Percentiles rank a stretch among this genome's conserved stretches.
Conservation (phyloP, 2,113 vertebrate genomes). For the Conger conger region DNA sequence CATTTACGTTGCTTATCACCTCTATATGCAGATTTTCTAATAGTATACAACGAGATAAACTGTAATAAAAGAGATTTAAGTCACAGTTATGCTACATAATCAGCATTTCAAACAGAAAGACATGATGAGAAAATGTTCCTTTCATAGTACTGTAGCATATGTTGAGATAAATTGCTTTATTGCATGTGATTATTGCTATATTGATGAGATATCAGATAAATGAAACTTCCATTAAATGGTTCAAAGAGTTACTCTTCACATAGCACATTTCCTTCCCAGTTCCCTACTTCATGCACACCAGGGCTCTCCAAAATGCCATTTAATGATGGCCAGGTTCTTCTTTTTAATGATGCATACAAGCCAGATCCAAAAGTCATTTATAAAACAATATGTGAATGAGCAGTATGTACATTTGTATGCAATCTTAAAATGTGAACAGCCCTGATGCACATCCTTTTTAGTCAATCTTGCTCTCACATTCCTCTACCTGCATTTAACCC, state of each 20-base stretch:
- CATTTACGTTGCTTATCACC: not conserved
- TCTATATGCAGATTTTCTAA: not conserved
- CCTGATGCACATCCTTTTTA: constrained; percentile 50
- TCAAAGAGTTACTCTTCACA: constrained; percentile 47
- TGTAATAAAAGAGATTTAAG: not conserved
- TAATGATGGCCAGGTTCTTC: not conserved
- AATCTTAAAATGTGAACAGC: not conserved
- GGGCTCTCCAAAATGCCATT: not conserved
- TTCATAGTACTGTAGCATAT: not conserved
- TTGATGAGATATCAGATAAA: not conserved
- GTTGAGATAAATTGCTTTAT: not conserved
- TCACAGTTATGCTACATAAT: not conserved
- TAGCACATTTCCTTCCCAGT: constrained; percentile 29
- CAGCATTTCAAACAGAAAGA: not conserved
- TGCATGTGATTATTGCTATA: constrained; percentile 5
- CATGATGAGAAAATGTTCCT: not conserved
- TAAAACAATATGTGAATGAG: no score
- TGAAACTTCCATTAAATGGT: constrained; percentile 23
- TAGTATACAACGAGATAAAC: not conserved
- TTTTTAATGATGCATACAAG: not conserved
- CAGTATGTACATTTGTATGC: not conserved
- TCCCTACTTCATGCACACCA: not conserved
- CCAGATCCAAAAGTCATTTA: not conserved
- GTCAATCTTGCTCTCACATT: constrained; percentile 50
- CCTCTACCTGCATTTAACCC: constrained; percentile 53